phyloP scores from a whole-genome alignment of 2,888 invertebrate genomes.

The Macrophya annulata region DNA sequence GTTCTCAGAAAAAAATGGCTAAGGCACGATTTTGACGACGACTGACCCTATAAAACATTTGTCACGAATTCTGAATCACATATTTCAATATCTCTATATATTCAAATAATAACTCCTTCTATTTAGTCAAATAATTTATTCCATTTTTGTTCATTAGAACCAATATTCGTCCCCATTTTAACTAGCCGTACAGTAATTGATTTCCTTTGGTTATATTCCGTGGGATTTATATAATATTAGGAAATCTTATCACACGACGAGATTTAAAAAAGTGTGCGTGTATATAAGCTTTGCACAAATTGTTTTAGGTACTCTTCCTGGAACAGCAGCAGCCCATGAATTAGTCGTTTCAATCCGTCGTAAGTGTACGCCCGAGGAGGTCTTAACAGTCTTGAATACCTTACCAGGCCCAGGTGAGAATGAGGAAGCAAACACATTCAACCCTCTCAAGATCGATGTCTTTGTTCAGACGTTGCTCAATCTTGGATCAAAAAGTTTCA shows the following conservation, averaged over 20 bases:
- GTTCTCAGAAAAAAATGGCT: too few species aligned
- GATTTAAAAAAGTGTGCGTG: neutral
- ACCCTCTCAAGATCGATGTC: constrained; percentile 97
- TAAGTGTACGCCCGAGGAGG: constrained; percentile 95
- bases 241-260: neutral
- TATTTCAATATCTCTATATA: too few species aligned
- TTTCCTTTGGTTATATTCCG: neutral
- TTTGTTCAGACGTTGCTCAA: constrained; percentile 97
- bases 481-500: constrained; percentile 97
- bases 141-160: neutral
- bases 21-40: too few species aligned
- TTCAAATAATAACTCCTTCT: neutral
- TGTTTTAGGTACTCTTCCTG: constrained; percentile 86
- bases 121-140: neutral
- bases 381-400: constrained; percentile 91
- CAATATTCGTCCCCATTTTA: neutral
- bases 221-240: neutral
- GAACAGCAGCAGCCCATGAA: constrained; percentile 92
- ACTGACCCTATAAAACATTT: too few species aligned
- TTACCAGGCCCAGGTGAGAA: constrained; percentile 91
- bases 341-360: constrained; percentile 93
- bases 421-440: constrained; percentile 88
- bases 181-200: neutral
- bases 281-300: constrained; percentile 55
- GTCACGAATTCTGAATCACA: too few species aligned